These are phyloP conservation scores for Cryptotis parvus DNA, from an alignment of 2,113 vertebrate species.

Conservation along the genomic window DNA sequence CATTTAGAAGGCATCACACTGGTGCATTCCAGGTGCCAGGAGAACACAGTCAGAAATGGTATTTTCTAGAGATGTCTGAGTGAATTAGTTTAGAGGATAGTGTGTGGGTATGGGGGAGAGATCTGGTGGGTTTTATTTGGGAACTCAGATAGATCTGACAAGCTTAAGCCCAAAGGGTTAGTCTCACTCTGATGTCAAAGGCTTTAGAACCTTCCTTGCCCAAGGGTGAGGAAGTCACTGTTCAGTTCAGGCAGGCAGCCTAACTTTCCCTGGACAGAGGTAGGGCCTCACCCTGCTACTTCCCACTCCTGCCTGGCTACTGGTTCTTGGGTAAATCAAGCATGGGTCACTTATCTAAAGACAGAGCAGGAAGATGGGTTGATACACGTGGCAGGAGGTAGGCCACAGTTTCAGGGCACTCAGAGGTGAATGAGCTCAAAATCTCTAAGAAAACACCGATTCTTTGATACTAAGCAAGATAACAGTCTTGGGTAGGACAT, in stretches of 20 bases:
- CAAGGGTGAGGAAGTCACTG: not conserved
- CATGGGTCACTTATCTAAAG: constrained; percentile 15
- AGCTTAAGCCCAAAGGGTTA: not conserved
- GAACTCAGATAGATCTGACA: not conserved
- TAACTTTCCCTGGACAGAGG: not conserved
- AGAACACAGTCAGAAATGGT: not conserved
- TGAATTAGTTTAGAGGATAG: not conserved
- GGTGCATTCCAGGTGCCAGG: not conserved
- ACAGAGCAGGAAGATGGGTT: not conserved
- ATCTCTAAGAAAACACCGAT: constrained; percentile 53
- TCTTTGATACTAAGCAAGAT: too few species aligned
- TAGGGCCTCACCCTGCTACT: too few species aligned
- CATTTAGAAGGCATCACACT: not conserved
- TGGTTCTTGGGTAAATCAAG: not conserved
- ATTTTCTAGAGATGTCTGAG: not conserved
- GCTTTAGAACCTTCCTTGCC: not conserved
- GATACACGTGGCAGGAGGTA: not conserved
- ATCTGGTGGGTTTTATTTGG: not conserved
- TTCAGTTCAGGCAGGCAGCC: not conserved
- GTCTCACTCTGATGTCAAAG: not conserved
- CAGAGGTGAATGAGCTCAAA: not conserved
- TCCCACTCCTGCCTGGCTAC: too few species aligned
- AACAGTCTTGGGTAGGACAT: too few species aligned
- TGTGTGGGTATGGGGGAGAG: not conserved
- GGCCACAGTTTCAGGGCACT: not conserved